Conservation (phyloP, 2,888 invertebrate genomes). For the Stenolophus ochropezus region DNA sequence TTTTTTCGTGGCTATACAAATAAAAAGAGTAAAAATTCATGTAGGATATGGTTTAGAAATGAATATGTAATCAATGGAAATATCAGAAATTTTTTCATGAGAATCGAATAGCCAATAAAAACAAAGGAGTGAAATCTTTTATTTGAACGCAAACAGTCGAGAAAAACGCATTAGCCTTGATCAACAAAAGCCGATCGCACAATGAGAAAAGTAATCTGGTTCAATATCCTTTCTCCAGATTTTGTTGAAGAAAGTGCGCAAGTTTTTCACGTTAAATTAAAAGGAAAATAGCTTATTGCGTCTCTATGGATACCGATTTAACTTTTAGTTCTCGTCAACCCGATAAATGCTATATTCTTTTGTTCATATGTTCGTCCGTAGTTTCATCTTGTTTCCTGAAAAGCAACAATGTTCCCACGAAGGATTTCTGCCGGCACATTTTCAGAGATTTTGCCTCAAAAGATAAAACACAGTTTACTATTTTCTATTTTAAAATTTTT, state of each 20-base stretch:
- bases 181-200: slow-evolving; percentile 38
- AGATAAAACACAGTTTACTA: background rate
- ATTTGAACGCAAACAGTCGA: slow-evolving; percentile 29
- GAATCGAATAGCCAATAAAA: slow-evolving; percentile 12
- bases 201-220: slow-evolving; percentile 34
- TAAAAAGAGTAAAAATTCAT: background rate
- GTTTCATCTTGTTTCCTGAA: slow-evolving; percentile 3
- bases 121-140: slow-evolving; percentile 30
- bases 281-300: slow-evolving; percentile 49
- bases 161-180: slow-evolving; percentile 37
- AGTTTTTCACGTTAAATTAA: slow-evolving; percentile 49
- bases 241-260: slow-evolving; percentile 17
- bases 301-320: slow-evolving; percentile 36
- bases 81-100: slow-evolving; percentile 3
- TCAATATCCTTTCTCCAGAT: slow-evolving; percentile 23
- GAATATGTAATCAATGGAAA: slow-evolving; percentile 10
- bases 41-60: background rate
- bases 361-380: slow-evolving; percentile 4
- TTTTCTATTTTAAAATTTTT: background rate
- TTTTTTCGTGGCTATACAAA: background rate
- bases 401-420: background rate
- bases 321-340: slow-evolving; percentile 38
- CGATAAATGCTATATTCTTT: slow-evolving; percentile 33
- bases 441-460: background rate
- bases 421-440: background rate